These are phyloP conservation scores for Ormyrus rosae DNA, from an alignment of 2,888 invertebrate species.

Conservation along the genomic window DNA sequence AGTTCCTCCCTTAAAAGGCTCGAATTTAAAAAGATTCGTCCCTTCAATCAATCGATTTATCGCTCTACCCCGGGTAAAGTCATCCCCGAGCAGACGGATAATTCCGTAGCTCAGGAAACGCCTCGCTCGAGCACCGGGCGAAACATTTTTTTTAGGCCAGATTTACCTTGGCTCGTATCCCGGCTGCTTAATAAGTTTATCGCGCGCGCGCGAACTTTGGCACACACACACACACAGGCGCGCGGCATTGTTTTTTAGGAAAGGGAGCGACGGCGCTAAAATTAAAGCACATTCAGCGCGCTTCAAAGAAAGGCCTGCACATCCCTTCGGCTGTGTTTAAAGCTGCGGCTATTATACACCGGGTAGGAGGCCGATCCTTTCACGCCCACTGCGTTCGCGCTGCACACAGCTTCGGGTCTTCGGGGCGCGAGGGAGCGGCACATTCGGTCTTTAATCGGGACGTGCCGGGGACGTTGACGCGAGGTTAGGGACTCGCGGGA, in stretches of 20 bases:
- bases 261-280: conserved; percentile 40
- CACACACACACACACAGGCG: not conserved
- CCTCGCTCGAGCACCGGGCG: no score
- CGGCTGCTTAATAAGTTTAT: conserved; percentile 27
- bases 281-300: conserved; percentile 32
- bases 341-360: not conserved
- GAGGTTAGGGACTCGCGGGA: no score
- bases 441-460: conserved; percentile 12
- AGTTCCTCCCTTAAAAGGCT: no score
- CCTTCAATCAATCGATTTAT: no score
- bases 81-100: no score
- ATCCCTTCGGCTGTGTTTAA: not conserved
- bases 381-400: not conserved
- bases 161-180: conserved; percentile 10
- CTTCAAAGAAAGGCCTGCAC: conserved; percentile 40
- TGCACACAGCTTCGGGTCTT: conserved; percentile 3
- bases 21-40: no score
- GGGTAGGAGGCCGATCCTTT: not conserved
- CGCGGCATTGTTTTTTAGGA: not conserved
- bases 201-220: not conserved
- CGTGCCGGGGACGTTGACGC: no score
- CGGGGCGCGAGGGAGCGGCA: conserved; percentile 1
- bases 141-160: not conserved
- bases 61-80: no score
- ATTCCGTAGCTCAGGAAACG: no score